These are phyloP conservation scores for Oryzias melastigma DNA, from an alignment of 2,113 vertebrate genomes.

Conservation along the genomic window DNA sequence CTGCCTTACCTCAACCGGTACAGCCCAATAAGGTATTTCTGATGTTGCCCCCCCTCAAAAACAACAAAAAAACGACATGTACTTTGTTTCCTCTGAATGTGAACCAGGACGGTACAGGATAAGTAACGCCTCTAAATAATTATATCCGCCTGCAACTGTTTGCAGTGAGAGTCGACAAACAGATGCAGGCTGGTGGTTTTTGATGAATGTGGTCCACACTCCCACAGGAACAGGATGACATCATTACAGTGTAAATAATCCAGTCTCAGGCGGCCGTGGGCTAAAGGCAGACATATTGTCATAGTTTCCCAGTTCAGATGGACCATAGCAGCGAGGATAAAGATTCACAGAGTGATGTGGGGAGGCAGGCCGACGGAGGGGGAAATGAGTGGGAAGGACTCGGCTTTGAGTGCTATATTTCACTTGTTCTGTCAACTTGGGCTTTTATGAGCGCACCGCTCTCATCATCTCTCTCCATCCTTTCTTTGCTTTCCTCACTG, in stretches of 20 bases:
- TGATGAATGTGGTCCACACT: conserved; percentile 1
- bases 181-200: background rate
- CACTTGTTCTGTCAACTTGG: background rate
- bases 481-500: conserved; percentile 5
- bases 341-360: conserved; percentile 13
- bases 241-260: conserved; percentile 16
- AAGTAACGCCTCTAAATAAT: background rate
- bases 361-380: background rate
- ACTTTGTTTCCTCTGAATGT: no score
- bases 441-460: conserved; percentile 11
- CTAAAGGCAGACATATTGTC: conserved; percentile 32
- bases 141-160: background rate
- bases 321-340: conserved; percentile 24
- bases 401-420: conserved; percentile 5
- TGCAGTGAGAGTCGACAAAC: background rate
- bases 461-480: conserved; percentile 4
- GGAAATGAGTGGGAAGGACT: background rate
- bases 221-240: conserved; percentile 28
- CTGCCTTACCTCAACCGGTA: conserved; percentile 24
- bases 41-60: conserved; percentile 2
- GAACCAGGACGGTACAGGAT: no score
- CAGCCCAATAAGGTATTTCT: conserved; percentile 3
- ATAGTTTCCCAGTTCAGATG: conserved; percentile 29
- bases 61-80: conserved; percentile 41
- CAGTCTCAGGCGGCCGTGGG: conserved; percentile 5